Evolutionary conservation across 2,113 vertebrate genomes (phyloP), one percentile per base, ranked within the genome.

Genomic region (Phalacrocorax aristotelis): DNA sequence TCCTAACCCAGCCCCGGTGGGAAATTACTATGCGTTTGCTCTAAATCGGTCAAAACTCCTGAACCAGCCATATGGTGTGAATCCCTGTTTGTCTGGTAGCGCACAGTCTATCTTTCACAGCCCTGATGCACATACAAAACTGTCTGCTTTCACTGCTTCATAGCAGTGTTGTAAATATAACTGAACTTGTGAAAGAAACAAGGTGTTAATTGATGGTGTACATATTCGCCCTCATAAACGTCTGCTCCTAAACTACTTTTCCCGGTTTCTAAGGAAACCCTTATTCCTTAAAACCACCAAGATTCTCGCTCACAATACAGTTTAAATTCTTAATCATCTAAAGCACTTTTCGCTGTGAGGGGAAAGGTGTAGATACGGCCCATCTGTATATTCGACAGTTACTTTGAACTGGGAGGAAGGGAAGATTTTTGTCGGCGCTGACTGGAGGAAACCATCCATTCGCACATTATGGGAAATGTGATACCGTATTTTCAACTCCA

Each of bases 141-240:
- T 84, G 90, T 96, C 93, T 95, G 72, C 72, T 93, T 97, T 95
- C 88, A 87, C 30, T 93, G 83, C 90, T 92, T 94, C 52, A 5
- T 97, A 89, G 90, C 95, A 95, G 96, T 93, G 93, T 95, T 97
- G 96, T 96, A 97, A 97, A 97, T 97, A 97, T 97, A 97, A 92
- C 96, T 97, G 91, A 97, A 96, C 91, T 94, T 95, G 96, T 89
- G 94, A 95, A 92, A 89, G 94, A 96, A 97, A 92, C 94, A 77
- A 76, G 87, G 92, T 97, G 97, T 83, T 97, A 96, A 94, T 96
- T 79, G 75, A 91, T 40, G 85, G 79, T 79, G 72, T 30, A 84
- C 61, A 78, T 87, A 89, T 93, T 78, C 65, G 12, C 90, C 87
- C 96, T 95, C 90, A 78, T 87, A 93, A 97, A 86, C 55, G 42